A percentile compares a stretch with the other conserved stretches of the same genome.
phyloP scores from a whole-genome alignment of 2,113 vertebrate species.

The Campylomormyrus tamandua region DNA sequence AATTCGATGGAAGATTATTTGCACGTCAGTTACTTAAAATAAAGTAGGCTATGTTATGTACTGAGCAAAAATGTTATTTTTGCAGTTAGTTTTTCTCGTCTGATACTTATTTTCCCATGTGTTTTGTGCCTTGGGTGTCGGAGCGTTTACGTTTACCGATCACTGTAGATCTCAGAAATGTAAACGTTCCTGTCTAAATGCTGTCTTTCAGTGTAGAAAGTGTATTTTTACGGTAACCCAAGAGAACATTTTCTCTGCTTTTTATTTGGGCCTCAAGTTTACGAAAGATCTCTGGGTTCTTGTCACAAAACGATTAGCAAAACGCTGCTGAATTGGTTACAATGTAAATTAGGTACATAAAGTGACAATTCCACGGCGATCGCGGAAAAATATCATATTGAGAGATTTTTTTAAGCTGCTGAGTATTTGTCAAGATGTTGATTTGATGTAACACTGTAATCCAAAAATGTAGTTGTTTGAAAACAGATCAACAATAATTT shows the following conservation, averaged over 20 bases:
- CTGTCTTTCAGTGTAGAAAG: neutral
- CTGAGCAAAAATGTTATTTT: neutral
- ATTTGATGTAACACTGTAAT: neutral
- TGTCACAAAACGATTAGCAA: constrained; percentile 21
- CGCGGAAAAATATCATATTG: neutral
- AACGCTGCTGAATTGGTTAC: neutral
- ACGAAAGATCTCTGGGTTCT: constrained; percentile 30
- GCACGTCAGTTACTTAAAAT: neutral
- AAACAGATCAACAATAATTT: neutral
- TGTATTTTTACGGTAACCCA: neutral
- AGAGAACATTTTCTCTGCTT: neutral
- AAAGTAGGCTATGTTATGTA: neutral
- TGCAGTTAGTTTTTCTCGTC: neutral
- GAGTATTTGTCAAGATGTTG: neutral
- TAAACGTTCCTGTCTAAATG: neutral
- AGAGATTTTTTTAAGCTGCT: neutral
- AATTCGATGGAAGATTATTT: neutral
- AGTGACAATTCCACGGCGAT: neutral
- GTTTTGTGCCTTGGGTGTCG: neutral
- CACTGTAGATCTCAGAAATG: neutral
- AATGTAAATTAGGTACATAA: neutral
- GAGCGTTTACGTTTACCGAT: neutral
- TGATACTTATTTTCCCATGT: neutral
- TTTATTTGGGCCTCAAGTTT: constrained; percentile 27
- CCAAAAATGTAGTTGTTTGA: neutral